A percentile compares a stretch with the other conserved stretches of the same genome.
These are phyloP conservation scores for Phortica magna DNA, from an alignment of 2,888 invertebrate species.

Conservation along the genomic window DNA sequence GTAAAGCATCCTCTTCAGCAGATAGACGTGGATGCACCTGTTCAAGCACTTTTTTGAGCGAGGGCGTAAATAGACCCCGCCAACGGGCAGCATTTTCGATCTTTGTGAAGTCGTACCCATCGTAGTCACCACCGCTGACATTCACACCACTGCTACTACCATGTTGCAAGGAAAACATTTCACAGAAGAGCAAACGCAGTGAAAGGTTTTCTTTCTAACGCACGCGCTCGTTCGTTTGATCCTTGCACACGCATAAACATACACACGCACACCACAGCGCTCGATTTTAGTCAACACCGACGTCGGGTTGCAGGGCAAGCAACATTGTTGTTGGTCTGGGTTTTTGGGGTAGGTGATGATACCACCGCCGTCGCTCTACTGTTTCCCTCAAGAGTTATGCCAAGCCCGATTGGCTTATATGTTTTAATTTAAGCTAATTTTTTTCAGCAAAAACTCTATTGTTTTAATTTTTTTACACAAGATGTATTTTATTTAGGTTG, in stretches of 20 bases:
- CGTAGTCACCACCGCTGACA: slow-evolving; percentile 51
- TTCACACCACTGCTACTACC: slow-evolving; percentile 39
- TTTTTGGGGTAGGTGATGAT: slow-evolving; percentile 6
- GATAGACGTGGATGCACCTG: slow-evolving; percentile 92
- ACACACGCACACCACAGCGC: slow-evolving; percentile 4
- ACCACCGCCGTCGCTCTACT: background rate
- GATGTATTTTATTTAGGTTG: background rate
- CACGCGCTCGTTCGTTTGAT: background rate
- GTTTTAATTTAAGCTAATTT: too few species aligned
- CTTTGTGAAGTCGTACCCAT: slow-evolving; percentile 87
- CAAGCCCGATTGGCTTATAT: background rate
- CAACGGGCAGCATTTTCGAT: slow-evolving; percentile 94
- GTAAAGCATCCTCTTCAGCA: slow-evolving; percentile 92
- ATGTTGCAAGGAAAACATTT: slow-evolving; percentile 34
- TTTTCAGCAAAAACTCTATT: background rate
- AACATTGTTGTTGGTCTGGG: slow-evolving; percentile 19
- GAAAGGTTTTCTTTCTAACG: slow-evolving; percentile 7
- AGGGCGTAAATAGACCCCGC: slow-evolving; percentile 92
- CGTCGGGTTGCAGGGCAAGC: slow-evolving; percentile 11
- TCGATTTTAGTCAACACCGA: slow-evolving; percentile 25
- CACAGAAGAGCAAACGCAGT: background rate
- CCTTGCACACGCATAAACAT: slow-evolving; percentile 11
- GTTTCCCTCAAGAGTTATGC: background rate
- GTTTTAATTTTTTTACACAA: background rate
- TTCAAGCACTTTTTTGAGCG: slow-evolving; percentile 93